Percentiles rank a stretch among this genome's conserved stretches.
Evolutionary conservation across 2,797 vertebrate genomes (phyloP).

Genomic region (Streptopelia turtur): DNA sequence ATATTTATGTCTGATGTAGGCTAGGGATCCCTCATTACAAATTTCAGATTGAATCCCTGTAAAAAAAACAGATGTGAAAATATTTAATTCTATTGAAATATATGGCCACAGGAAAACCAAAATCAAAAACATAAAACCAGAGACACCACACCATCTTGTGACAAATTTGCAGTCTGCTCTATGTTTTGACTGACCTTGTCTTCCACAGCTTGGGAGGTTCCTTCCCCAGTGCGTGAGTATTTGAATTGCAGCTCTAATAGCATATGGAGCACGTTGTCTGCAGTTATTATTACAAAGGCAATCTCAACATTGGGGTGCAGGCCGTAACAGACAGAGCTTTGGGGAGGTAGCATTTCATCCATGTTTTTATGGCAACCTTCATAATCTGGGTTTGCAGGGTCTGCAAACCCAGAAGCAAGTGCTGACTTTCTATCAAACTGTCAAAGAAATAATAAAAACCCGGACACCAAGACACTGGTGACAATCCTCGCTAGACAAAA

Average conservation of each 20-base stretch:
- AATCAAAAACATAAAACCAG: neutral
- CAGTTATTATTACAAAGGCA: slow-evolving; percentile 84
- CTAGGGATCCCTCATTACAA: neutral
- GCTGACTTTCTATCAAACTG: slow-evolving; percentile 48
- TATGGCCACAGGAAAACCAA: neutral
- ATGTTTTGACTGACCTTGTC: slow-evolving; percentile 56
- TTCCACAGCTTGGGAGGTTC: slow-evolving; percentile 76
- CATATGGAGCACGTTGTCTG: slow-evolving; percentile 82
- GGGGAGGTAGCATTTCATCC: slow-evolving; percentile 82
- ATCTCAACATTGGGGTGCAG: slow-evolving; percentile 82
- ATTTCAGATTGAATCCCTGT: slow-evolving; percentile 44
- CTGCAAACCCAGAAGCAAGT: slow-evolving; percentile 80
- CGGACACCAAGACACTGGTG: slow-evolving; percentile 25
- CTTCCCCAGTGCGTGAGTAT: slow-evolving; percentile 79
- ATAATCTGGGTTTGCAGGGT: slow-evolving; percentile 83
- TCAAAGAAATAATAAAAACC: slow-evolving; percentile 55
- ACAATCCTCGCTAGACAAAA: slow-evolving; percentile 35
- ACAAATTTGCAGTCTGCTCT: slow-evolving; percentile 31
- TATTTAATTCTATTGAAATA: neutral
- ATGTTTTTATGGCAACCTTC: slow-evolving; percentile 83
- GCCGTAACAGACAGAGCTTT: slow-evolving; percentile 82
- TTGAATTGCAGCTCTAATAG: slow-evolving; percentile 87
- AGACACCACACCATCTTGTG: slow-evolving; percentile 15
- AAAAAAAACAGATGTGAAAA: slow-evolving; percentile 22
- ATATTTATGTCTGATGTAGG: neutral